Evolutionary conservation across 2,797 vertebrate species (phyloP), one percentile per base, ranked within the genome.

Genomic region (Melanotaenia pygmaea): DNA sequence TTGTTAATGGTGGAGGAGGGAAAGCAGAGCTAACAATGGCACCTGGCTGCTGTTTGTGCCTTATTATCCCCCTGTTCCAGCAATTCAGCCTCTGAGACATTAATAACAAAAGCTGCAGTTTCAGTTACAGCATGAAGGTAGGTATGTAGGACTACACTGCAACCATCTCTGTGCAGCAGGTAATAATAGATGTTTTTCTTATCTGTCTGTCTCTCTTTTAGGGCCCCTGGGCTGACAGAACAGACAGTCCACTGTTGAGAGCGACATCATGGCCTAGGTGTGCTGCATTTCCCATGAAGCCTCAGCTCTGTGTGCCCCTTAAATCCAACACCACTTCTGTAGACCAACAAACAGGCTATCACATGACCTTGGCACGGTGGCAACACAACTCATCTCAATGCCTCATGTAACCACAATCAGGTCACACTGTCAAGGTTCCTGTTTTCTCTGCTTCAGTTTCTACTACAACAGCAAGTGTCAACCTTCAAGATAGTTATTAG

Each of bases 401-500:
- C 77, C 80, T 74, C 72, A 70, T 67, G 83, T 68, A 83, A 86
- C 83, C 83, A 82, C 79, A 89, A 80, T 14, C 79, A 72, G 81
- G 86, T 85, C 86, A 80, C 60, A 72, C 66, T 43, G 71, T 20
- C 18, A 45, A 63, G 73, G 62, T 57, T 76, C 60, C 57, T 54
- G 64, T 60, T 32, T 47, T 59, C 50, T 40, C 11, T 24, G 9
- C 50, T 26, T 24, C 22, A 12, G 51, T 28, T 30, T 56, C 53
- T 5, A 43, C 26, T 30, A 26, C 20, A 47, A 45, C 40, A 24
- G 10, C n/a, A 22, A 24, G 50, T 51, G 50, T 12, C 60, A 14
- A 47, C 40, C 60, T n/a, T 26, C 40, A 30, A 8, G 38, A 18
- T 20, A 9, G 14, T 28, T 63, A 10, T 20, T 10, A 22, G 6